Evolutionary conservation across 2,888 invertebrate genomes (phyloP).

Genomic region (Drosophila emarginata): DNA sequence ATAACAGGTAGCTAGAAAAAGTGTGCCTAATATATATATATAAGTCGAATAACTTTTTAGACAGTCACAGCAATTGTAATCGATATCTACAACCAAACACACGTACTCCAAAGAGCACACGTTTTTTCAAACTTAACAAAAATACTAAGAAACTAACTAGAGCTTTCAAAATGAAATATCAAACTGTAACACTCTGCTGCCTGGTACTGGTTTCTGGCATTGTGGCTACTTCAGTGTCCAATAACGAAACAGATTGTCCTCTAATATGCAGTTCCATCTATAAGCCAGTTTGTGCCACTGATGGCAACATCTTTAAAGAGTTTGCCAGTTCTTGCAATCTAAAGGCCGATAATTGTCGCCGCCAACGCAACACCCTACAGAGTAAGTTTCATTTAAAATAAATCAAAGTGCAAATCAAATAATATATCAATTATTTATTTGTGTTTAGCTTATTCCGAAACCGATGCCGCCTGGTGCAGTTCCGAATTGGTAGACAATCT

Average conservation of each 20-base stretch:
- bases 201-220: conserved; percentile 51
- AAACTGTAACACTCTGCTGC: conserved; percentile 45
- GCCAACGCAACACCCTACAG: conserved; percentile 49
- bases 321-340: conserved; percentile 72
- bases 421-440: background rate
- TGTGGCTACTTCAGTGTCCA: conserved; percentile 52
- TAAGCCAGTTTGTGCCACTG: conserved; percentile 70
- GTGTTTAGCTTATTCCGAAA: conserved; percentile 56
- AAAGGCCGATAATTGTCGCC: conserved; percentile 70
- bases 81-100: conserved; percentile 50
- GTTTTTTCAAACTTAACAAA: conserved; percentile 4
- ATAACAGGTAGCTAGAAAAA: conserved; percentile 48
- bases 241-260: conserved; percentile 65
- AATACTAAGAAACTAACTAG: conserved; percentile 24
- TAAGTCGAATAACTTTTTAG: conserved; percentile 54
- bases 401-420: background rate
- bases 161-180: conserved; percentile 39
- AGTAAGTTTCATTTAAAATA: conserved; percentile 46
- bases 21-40: conserved; percentile 55
- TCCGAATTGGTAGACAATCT: conserved; percentile 66
- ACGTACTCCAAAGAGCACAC: conserved; percentile 34
- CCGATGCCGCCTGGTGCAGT: conserved; percentile 76
- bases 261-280: conserved; percentile 63
- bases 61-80: conserved; percentile 65
- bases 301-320: conserved; percentile 69